phyloP scores from a whole-genome alignment of 2,797 vertebrate genomes.

The Coccyzus lansbergi region DNA sequence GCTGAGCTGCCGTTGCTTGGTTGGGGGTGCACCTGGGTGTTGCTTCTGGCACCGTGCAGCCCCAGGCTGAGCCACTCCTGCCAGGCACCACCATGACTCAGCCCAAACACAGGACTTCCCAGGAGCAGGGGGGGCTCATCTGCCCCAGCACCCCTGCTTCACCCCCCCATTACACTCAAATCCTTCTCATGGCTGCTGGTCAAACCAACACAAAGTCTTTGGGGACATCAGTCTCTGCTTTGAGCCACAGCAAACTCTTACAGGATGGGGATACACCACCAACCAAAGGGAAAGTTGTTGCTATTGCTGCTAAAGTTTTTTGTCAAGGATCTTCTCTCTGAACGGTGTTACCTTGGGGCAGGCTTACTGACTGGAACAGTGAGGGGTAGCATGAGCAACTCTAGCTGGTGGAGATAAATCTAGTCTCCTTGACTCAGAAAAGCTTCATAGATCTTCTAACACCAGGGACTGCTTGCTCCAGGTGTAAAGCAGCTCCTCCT shows the following conservation, averaged over 20 bases:
- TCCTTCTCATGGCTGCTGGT: background rate
- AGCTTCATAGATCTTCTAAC: background rate
- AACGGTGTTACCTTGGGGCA: background rate
- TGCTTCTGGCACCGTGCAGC: rapidly evolving
- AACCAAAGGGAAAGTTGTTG: background rate
- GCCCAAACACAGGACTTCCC: background rate
- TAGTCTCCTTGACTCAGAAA: background rate
- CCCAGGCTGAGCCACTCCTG: background rate
- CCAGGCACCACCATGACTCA: background rate
- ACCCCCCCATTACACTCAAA: background rate
- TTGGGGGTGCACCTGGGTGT: background rate
- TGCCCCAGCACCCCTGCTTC: background rate
- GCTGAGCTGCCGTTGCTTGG: background rate
- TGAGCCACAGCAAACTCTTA: background rate
- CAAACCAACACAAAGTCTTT: background rate
- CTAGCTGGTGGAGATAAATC: background rate
- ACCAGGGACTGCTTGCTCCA: rapidly evolving
- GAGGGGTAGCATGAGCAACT: background rate
- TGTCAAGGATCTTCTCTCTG: background rate
- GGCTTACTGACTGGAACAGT: background rate
- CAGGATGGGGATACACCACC: background rate
- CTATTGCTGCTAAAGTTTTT: background rate
- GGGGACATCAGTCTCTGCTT: background rate
- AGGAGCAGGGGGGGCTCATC: background rate
- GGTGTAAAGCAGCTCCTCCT: background rate